Conservation (phyloP, 1,140 invertebrate species). For the Amphibalanus amphitrite region DNA sequence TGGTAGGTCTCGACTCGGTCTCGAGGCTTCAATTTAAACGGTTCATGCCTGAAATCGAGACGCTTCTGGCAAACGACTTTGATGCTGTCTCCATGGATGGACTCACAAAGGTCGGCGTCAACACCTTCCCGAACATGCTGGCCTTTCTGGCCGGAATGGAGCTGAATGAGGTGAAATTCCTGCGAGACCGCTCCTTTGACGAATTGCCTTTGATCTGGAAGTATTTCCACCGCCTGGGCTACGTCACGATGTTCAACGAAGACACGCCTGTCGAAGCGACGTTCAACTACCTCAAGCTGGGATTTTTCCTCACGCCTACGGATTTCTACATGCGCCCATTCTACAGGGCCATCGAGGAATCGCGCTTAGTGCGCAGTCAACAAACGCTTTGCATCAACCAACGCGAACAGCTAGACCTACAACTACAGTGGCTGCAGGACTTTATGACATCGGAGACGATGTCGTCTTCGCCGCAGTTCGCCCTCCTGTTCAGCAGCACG, state of each 20-base stretch:
- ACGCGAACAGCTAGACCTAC: constrained; percentile 20
- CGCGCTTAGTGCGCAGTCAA: constrained; percentile 13
- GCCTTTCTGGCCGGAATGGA: constrained; percentile 47
- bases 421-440: constrained; percentile 18
- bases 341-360: constrained; percentile 27
- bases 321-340: constrained; percentile 67
- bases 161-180: constrained; percentile 34
- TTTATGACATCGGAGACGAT: constrained; percentile 13
- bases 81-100: constrained; percentile 49
- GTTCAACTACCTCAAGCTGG: constrained; percentile 61
- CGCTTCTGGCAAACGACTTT: constrained; percentile 35
- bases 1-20: constrained; percentile 71
- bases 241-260: constrained; percentile 59
- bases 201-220: constrained; percentile 64
- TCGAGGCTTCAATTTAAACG: constrained; percentile 67
- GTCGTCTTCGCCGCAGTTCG: neutral
- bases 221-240: constrained; percentile 46
- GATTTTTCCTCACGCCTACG: constrained; percentile 56
- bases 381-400: constrained; percentile 23
- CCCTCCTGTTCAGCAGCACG: neutral
- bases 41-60: constrained; percentile 52
- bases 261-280: constrained; percentile 52
- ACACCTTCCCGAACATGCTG: constrained; percentile 64
- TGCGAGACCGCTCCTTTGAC: constrained; percentile 31
- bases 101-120: constrained; percentile 65